Evolutionary conservation across 2,113 vertebrate species (phyloP).

Genomic region (Oostethus manadensis): DNA sequence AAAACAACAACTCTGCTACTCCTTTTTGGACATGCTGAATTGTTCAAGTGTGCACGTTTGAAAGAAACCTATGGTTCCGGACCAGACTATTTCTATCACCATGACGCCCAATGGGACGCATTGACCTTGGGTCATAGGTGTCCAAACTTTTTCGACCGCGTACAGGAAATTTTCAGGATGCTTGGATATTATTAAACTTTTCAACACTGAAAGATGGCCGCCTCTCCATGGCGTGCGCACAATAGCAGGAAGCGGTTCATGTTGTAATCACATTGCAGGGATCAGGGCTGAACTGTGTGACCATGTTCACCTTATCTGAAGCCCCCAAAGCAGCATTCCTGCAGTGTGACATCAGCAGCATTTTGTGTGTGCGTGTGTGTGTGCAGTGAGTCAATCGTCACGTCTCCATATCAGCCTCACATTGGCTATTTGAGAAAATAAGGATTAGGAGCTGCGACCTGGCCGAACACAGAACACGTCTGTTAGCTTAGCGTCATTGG

Average conservation of each 20-base stretch:
- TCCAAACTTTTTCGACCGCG: too few relatives aligned
- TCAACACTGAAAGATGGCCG: background rate
- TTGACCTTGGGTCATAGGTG: too few relatives aligned
- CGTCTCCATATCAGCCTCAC: background rate
- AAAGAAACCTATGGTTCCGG: too few relatives aligned
- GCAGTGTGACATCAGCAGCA: slow-evolving; percentile 23
- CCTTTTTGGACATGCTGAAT: too few relatives aligned
- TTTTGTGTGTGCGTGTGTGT: background rate
- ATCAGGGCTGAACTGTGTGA: slow-evolving; percentile 5
- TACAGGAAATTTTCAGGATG: too few relatives aligned
- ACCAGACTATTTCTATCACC: too few relatives aligned
- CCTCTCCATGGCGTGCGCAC: slow-evolving; percentile 14
- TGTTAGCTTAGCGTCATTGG: background rate
- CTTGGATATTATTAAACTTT: background rate
- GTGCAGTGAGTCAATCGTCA: slow-evolving; percentile 5
- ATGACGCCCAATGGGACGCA: too few relatives aligned
- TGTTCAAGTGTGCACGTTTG: too few relatives aligned
- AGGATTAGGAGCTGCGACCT: slow-evolving; percentile 24
- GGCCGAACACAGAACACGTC: background rate
- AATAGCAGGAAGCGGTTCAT: slow-evolving; percentile 46
- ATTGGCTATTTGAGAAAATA: slow-evolving; percentile 2
- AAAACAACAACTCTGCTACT: too few relatives aligned
- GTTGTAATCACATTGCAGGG: slow-evolving; percentile 24
- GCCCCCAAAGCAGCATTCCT: slow-evolving; percentile 15
- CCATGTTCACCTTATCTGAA: slow-evolving; percentile 30